A percentile compares a stretch with the other conserved stretches of the same genome.
These are phyloP conservation scores for Caracal caracal DNA, from an alignment of 2,113 vertebrate species.

Conservation along the genomic window DNA sequence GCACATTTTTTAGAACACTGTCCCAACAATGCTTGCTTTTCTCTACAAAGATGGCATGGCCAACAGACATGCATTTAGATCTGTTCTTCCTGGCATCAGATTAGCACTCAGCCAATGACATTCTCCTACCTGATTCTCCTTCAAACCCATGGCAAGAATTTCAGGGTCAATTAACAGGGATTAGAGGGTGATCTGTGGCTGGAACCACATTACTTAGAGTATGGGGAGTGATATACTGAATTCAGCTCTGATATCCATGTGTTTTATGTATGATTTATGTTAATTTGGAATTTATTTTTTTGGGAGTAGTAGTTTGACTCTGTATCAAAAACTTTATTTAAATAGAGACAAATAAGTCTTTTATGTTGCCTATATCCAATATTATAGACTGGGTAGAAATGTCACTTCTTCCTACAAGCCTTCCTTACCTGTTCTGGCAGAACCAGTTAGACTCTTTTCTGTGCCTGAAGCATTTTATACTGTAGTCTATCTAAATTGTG, in stretches of 20 bases:
- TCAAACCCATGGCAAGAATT: not conserved
- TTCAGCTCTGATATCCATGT: not conserved
- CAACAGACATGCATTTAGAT: not conserved
- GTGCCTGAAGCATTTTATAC: not conserved
- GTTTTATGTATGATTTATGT: not conserved
- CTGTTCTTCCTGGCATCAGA: not conserved
- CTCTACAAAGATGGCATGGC: not conserved
- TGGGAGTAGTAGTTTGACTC: not conserved
- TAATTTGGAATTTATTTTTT: constrained; percentile 3
- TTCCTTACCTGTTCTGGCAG: not conserved
- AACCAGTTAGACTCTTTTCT: not conserved
- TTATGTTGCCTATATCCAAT: not conserved
- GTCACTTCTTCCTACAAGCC: not conserved
- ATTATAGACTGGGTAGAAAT: not conserved
- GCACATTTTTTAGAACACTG: not conserved
- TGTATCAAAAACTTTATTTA: not conserved
- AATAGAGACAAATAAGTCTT: not conserved
- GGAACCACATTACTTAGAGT: not conserved
- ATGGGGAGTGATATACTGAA: not conserved
- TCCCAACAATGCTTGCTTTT: not conserved
- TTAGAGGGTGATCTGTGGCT: not conserved
- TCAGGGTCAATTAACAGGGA: not conserved
- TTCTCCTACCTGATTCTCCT: not conserved
- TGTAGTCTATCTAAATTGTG: not conserved
- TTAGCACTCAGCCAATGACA: not conserved